Evolutionary conservation across 2,797 vertebrate species (phyloP), one percentile per base, ranked within the genome.

Genomic region (Muscicapa striata): DNA sequence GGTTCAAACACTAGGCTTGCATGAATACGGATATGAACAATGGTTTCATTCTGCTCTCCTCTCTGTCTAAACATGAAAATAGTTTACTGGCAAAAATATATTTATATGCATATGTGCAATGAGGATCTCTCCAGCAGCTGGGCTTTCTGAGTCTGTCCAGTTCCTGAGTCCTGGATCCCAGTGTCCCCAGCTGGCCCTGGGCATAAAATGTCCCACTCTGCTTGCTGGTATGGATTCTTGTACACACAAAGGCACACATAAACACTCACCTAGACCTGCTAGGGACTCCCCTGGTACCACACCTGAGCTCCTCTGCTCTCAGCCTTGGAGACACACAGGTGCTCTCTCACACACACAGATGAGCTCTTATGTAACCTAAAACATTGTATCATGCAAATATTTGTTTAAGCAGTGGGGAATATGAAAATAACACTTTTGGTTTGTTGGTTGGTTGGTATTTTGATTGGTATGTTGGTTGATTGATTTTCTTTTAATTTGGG

Each of bases 1-100:
- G 12, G 5, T 52, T 51, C 18, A 48, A 4, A 18, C 21, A 55
- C 10, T 3, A 59, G 15, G 14, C 23, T 79, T 1, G 0, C 12
- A 48, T 2, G 1, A 48, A 19, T 18, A 21, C 11, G 27, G 32
- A 45, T 34, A 34, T 6, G 32, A 87, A 7, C 12, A 43, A 7
- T 0, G 0, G 5, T n/a, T 55, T 52, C 3, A 69, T 49, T 52
- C 21, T 69, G 17, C 2, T 64, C 27, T 14, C 6, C 4, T 66
- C 20, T 45, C 13, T 58, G 9, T 26, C 23, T 54, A 32, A 45
- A n/a, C 8, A 24, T 4, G 3, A 29, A 18, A 19, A 14, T 70
- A 36, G 3, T 38, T 36, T 30, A 46, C 26, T 14, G 18, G 20
- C 38, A 14, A 79, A 45, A 55, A 54, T 19, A 7, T 5, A 13